Percentiles rank a stretch among this genome's conserved stretches.
These are phyloP conservation scores for Numida meleagris DNA, from an alignment of 2,113 vertebrate genomes.

Conservation along the genomic window DNA sequence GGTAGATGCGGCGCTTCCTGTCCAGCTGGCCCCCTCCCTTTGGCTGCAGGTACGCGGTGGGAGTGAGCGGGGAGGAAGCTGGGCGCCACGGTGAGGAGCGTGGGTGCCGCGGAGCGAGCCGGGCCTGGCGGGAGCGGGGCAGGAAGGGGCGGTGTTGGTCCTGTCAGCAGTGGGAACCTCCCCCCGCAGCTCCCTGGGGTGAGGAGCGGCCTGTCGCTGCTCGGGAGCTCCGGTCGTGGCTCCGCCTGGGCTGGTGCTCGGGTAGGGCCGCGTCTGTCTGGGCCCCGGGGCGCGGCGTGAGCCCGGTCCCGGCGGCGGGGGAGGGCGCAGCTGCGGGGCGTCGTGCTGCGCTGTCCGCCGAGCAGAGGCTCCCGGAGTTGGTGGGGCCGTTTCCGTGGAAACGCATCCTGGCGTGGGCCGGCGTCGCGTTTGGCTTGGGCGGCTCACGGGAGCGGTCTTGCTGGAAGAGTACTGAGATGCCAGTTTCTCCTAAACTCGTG, in stretches of 20 bases:
- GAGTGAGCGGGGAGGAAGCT: too few relatives aligned
- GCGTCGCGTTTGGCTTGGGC: background rate
- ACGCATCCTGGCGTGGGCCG: background rate
- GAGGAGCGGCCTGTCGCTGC: background rate
- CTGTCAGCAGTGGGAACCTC: too few relatives aligned
- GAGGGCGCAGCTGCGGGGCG: background rate
- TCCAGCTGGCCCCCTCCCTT: too few relatives aligned
- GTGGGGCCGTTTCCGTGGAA: background rate
- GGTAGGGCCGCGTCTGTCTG: background rate
- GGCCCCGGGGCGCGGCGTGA: background rate
- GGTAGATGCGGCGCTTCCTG: too few relatives aligned
- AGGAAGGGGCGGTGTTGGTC: background rate
- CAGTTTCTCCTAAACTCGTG: background rate
- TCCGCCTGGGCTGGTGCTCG: background rate
- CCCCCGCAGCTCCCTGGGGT: background rate
- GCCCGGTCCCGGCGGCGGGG: background rate
- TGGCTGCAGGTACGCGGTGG: too few relatives aligned
- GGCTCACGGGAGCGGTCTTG: background rate
- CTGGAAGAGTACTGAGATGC: background rate
- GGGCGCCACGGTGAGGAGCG: too few relatives aligned
- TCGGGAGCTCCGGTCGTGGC: background rate
- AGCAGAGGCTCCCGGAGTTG: background rate
- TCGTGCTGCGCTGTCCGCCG: fast-evolving
- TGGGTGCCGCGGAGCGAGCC: too few relatives aligned
- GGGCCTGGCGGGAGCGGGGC: too few relatives aligned